Evolutionary conservation across 2,113 vertebrate species (phyloP).

Genomic region (Cavia aperea): DNA sequence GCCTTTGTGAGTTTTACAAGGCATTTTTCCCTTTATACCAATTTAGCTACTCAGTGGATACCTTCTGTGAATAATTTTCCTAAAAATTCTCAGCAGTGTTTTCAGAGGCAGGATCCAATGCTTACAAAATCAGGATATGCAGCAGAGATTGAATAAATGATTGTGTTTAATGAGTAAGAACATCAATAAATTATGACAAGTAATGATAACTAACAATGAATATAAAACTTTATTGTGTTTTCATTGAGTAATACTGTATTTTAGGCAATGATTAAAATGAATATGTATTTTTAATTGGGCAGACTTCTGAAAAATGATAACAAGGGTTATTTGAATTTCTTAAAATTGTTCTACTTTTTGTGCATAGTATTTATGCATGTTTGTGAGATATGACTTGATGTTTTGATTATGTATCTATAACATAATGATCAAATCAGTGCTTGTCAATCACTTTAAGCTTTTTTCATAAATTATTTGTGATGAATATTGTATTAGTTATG

Average conservation of each 20-base stretch:
- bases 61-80: neutral
- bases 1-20: neutral
- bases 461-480: neutral
- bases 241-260: neutral
- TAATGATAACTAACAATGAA: neutral
- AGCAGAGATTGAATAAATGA: neutral
- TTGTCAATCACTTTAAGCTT: neutral
- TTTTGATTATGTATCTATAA: neutral
- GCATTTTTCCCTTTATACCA: neutral
- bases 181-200: neutral
- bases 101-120: neutral
- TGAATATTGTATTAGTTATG: neutral
- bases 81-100: neutral
- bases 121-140: neutral
- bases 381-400: neutral
- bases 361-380: neutral
- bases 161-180: neutral
- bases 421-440: neutral
- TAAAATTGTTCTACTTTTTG: neutral
- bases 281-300: conserved; percentile 19
- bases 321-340: neutral
- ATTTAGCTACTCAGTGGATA: neutral
- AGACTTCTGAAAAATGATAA: neutral
- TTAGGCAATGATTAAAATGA: neutral
- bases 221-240: neutral